Base-by-base conservation (phyloP, 2,797 vertebrate genomes). In the Gila robusta region DNA sequence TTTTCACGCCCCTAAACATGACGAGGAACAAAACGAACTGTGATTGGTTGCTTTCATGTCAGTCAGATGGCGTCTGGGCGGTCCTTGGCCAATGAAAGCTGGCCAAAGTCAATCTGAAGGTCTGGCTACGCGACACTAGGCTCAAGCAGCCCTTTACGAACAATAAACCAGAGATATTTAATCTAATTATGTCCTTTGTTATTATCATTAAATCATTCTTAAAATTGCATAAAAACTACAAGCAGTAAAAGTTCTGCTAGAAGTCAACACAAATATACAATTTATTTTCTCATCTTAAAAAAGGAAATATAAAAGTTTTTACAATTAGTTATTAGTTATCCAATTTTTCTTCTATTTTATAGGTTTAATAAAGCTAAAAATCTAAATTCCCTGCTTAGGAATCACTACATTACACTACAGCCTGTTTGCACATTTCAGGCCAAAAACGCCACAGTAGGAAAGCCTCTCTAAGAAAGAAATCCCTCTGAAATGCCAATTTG, bases 381-480 rank as follows among this genome's bases (percentile, higher is more conserved):
- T 9, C 2, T 1, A 78, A 5, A n/a, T 78, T 62, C 32, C 28
- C 11, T 56, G 26, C 28, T 37, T 54, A 21, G 32, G 21, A 78
- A 79, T 41, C 37, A 41, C 21, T 39, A 59, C 37, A 41, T 5
- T 28, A 39, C 3, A 62, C 9, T 19, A 62, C 6, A 62, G 37
- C 4, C 56, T 64, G 37, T 44, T 79, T 62, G 23, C 26, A 79
- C 17, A 79, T 62, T 62, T 28, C 76, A 79, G 37, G 37, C 56
- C 56, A 26, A 41, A 39, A 64, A 9, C n/a, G 23, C 23, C 56
- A 62, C 14, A 62, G 37, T 28, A 28, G 14, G 0, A 66, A 32
- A 66, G 26, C 28, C 32, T 66, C 64, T 32, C 26, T 16, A 66
- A 32, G 14, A 66, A 66, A 32, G 64, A 28, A 66, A 17, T 32